Conservation (phyloP, 2,113 vertebrate species). For the Psittacara wagleri region DNA sequence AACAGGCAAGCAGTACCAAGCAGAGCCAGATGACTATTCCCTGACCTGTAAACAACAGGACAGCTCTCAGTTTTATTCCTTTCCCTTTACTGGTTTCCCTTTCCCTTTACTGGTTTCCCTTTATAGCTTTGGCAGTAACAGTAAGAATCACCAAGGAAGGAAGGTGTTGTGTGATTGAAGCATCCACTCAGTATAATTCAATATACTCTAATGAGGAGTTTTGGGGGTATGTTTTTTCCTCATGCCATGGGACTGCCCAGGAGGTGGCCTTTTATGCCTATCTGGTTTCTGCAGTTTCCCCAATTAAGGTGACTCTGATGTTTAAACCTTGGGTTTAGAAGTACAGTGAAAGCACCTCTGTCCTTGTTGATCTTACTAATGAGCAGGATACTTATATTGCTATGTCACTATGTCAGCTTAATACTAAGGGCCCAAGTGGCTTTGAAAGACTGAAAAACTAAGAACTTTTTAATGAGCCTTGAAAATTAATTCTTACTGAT, state of each 20-base stretch:
- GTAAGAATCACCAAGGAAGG: background rate
- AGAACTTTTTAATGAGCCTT: background rate
- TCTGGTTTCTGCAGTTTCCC: background rate
- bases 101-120: background rate
- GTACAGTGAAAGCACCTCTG: background rate
- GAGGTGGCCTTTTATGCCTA: background rate
- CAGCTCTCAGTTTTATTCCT: background rate
- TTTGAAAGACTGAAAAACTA: background rate
- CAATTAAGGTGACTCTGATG: background rate
- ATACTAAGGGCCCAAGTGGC: background rate
- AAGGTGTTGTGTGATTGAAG: background rate
- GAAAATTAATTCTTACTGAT: background rate
- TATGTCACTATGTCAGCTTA: background rate
- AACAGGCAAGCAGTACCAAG: background rate
- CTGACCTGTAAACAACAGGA: background rate
- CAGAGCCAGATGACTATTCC: background rate
- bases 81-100: background rate
- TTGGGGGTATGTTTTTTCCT: background rate
- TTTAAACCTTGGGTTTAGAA: background rate
- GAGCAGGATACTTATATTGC: background rate
- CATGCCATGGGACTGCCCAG: background rate
- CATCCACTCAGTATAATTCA: background rate
- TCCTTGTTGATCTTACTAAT: background rate
- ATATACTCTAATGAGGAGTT: rapidly evolving
- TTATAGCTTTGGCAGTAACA: background rate